These are phyloP conservation scores for Drosophila ohnishii DNA, from an alignment of 1,140 invertebrate genomes.

Conservation along the genomic window DNA sequence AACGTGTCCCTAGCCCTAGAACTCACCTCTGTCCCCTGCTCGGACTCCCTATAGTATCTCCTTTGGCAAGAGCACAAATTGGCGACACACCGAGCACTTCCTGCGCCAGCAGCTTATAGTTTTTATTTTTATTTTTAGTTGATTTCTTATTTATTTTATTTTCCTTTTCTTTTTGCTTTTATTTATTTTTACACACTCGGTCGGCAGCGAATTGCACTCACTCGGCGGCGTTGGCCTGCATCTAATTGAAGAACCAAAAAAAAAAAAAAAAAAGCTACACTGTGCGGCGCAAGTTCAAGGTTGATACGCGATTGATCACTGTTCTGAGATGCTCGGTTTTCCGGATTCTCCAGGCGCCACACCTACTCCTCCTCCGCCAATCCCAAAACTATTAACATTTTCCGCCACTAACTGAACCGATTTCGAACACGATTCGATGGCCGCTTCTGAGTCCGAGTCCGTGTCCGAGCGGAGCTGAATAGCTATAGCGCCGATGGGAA, in stretches of 20 bases:
- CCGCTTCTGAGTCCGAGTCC: not conserved
- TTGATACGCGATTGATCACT: not conserved
- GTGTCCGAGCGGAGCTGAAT: conserved; percentile 13
- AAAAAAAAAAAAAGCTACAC: not conserved
- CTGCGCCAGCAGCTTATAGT: conserved; percentile 23
- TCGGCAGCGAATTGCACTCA: conserved; percentile 26
- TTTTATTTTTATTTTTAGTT: conserved; percentile 16
- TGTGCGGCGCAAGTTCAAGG: conserved; percentile 33
- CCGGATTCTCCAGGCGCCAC: not conserved
- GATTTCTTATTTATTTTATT: conserved; percentile 1
- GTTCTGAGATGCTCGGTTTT: not conserved
- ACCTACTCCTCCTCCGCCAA: not conserved
- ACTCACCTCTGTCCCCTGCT: conserved; percentile 8
- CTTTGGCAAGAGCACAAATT: conserved; percentile 61
- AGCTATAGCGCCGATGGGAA: conserved; percentile 20
- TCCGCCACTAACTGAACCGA: conserved; percentile 19
- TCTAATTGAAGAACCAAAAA: conserved; percentile 32
- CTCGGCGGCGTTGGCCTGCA: conserved; percentile 22
- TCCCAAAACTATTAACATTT: conserved; percentile 1
- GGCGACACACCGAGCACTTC: conserved; percentile 35
- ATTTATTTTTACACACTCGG: conserved; percentile 35
- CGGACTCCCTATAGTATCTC: conserved; percentile 27
- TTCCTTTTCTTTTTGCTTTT: conserved; percentile 4
- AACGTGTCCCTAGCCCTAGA: conserved; percentile 10
- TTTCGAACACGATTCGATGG: not conserved